Evolutionary conservation across 2,888 invertebrate genomes (phyloP), one percentile per base, ranked within the genome.

Genomic region (Pantelozetes paolii): DNA sequence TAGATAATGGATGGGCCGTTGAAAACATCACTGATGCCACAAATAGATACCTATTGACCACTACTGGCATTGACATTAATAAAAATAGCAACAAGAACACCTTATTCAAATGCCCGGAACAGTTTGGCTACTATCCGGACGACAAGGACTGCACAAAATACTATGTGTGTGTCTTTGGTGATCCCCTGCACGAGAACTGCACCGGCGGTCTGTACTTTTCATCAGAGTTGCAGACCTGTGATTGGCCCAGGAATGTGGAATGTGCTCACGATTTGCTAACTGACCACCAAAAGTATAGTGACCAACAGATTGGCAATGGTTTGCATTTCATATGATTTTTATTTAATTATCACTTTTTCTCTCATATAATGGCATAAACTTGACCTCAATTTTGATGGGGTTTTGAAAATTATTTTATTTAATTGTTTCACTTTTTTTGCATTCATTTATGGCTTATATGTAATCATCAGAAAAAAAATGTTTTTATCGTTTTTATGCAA

Each of bases 131-230:
- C 84, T 94, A 93, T 82, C 90, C 93, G 18, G 94, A 94, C 83
- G 92, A 92, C 71, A 88, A 87, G 79, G 94, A 94, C 83, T 94
- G 94, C 84, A 90, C 92, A 71, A 89, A 92, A 81, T 94, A 94
- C 83, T 94, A 93, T 81, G 93, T 94, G 48, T 94, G 94, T 83
- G 94, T 94, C 75, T 94, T 94, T 83, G 94, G 94, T 79, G 93
- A 93, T 79, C 92, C 94, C 28, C 85, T 94, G 72, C 87, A 93
- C 74, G 94, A 94, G 83, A 92, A 92, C 77, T 94, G 94, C 82
- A 94, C 94, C 77, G 94, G 94, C 79, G 94, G 94, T 78, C 87
- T 94, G 76, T 93, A 93, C 91, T 94, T 94, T 87, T 94, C 93
- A 82, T 90, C 93, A 84, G 94, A 94, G 84, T 86, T 94, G 80